Percentiles rank a stretch among this genome's conserved stretches.
phyloP scores from a whole-genome alignment of 2,113 vertebrate species.

The Pluvianellus socialis region DNA sequence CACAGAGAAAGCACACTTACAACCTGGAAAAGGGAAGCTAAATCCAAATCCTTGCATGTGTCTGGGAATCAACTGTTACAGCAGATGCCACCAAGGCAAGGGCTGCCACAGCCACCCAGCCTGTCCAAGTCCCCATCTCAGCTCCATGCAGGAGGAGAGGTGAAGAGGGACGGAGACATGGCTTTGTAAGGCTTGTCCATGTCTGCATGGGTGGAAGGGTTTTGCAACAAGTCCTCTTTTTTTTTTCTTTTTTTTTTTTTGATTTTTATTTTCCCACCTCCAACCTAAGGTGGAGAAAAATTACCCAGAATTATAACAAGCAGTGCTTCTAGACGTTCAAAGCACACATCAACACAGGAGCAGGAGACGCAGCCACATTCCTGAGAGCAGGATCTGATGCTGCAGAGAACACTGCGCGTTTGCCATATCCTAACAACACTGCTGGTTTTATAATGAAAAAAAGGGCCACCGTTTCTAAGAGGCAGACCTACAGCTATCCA shows the following conservation, averaged over 20 bases:
- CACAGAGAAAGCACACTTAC: not conserved
- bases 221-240: fast-evolving
- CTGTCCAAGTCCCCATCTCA: fast-evolving
- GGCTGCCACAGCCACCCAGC: not conserved
- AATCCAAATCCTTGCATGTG: not conserved
- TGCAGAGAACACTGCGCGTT: not conserved
- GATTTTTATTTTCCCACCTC: not conserved
- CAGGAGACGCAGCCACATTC: not conserved
- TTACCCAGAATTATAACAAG: not conserved
- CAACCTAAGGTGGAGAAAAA: not conserved
- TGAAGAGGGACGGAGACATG: not conserved
- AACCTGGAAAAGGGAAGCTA: not conserved
- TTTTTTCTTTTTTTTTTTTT: not conserved
- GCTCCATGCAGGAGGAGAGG: not conserved
- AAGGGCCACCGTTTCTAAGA: not conserved
- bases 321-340: not conserved
- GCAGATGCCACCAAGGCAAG: not conserved
- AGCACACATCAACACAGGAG: not conserved
- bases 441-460: not conserved
- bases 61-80: not conserved
- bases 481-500: not conserved
- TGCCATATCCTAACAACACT: not conserved
- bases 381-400: not conserved
- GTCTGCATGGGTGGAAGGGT: not conserved
- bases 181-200: not conserved